Base-by-base conservation (phyloP, 2,797 vertebrate species). In the Aulostomus chinensis region DNA sequence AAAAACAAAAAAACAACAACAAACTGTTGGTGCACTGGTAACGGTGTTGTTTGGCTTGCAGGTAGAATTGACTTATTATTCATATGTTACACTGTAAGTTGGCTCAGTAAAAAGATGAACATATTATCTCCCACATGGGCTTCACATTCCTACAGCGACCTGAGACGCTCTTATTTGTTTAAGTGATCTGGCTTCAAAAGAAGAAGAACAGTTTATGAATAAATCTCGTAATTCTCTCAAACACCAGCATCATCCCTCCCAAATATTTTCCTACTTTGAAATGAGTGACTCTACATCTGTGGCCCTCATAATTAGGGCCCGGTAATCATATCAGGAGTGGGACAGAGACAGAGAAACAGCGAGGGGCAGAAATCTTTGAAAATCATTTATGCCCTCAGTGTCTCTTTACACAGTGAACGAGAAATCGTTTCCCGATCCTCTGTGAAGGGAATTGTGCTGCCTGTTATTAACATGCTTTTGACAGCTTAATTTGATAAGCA, bases 401-500 rank as follows among this genome's bases (percentile, higher is more conserved):
- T 73, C 59, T 83, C 67, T 69, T 73, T 57, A 67, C 64, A 48
- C 28, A 58, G 60, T 14, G 8, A 68, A 74, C 68, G 49, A 78
- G 40, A 66, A 68, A 71, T 62, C 37, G 21, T 50, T 55, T 51
- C 64, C 17, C 37, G 17, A 39, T 76, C n/a, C 65, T 68, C 60
- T 57, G 64, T 57, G 68, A 68, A 51, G 81, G 63, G 72, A 83
- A 85, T 78, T 77, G 79, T 68, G 75, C 80, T 63, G 72, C 77
- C 62, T 78, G 80, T 85, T 87, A 84, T 86, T 91, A 87, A 89
- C 89, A 74, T 87, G 81, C 83, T 81, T 85, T 81, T 89, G 84
- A 88, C 82, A 85, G 81, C 85, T 88, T 90, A 88, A 86, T 90
- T 88, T 90, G 87, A 88, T 90, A 89, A 89, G 86, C 82, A 51